A percentile compares a stretch with the other conserved stretches of the same genome.
Conservation (phyloP, 2,888 invertebrate species). For the Oscheius sp. region DNA sequence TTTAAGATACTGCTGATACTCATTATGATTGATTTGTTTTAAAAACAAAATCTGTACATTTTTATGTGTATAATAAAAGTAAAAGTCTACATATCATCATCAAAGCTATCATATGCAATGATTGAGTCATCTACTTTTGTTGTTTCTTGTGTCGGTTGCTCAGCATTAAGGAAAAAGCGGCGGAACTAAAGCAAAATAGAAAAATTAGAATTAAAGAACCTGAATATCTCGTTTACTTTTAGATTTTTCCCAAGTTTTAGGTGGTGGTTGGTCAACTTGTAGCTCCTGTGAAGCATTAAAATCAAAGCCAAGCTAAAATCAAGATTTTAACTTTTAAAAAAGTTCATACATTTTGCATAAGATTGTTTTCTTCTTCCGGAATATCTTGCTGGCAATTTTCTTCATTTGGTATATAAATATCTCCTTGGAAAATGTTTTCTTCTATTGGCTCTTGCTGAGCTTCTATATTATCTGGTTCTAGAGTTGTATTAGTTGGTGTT, state of each 20-base stretch:
- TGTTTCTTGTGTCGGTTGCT: constrained; percentile 26
- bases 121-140: constrained; percentile 16
- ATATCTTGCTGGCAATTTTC: not conserved
- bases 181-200: constrained; percentile 30
- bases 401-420: not conserved
- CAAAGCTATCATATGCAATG: constrained; percentile 25
- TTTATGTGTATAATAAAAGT: not conserved
- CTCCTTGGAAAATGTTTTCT: not conserved
- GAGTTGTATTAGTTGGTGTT: not conserved
- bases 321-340: not conserved
- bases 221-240: not conserved
- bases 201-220: not conserved
- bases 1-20: not conserved
- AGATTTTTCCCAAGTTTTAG: no score
- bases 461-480: no score
- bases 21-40: not conserved
- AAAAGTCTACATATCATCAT: not conserved
- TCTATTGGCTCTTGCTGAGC: not conserved
- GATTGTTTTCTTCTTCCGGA: not conserved
- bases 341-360: not conserved
- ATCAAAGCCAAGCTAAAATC: not conserved
- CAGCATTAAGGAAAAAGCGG: constrained; percentile 32
- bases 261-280: not conserved
- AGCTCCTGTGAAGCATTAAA: not conserved
- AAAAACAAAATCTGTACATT: not conserved